Evolutionary conservation across 2,888 invertebrate genomes (phyloP).

Genomic region (Melinaea menophilus): DNA sequence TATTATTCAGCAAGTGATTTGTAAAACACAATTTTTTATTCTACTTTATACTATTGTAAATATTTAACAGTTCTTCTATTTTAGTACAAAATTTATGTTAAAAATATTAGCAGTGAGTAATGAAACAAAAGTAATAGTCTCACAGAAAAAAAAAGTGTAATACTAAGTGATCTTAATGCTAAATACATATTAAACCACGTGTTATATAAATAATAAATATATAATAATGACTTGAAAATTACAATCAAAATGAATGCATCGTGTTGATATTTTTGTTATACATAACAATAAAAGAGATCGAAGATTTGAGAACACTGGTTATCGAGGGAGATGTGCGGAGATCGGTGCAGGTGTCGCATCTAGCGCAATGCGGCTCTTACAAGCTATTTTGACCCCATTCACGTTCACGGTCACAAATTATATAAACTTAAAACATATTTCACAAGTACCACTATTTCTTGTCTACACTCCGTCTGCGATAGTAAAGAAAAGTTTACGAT

Average conservation of each 20-base stretch:
- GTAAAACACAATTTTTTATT: not conserved
- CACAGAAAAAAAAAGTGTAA: too few species aligned
- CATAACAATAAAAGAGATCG: not conserved
- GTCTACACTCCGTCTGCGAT: slow-evolving; percentile 7
- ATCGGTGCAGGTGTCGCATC: slow-evolving; percentile 62
- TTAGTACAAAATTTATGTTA: too few species aligned
- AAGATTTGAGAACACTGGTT: slow-evolving; percentile 9
- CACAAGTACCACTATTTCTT: slow-evolving; percentile 2
- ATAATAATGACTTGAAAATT: too few species aligned
- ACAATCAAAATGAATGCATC: too few species aligned
- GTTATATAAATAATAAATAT: too few species aligned
- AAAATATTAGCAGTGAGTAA: too few species aligned
- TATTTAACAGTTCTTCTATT: too few species aligned
- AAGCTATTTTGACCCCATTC: slow-evolving; percentile 63
- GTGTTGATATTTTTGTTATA: too few species aligned
- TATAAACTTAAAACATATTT: slow-evolving; percentile 22
- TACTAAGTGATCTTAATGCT: too few species aligned
- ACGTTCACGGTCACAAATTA: slow-evolving; percentile 49
- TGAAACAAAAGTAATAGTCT: too few species aligned
- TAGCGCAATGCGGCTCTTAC: slow-evolving; percentile 68
- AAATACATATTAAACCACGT: too few species aligned
- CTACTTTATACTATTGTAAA: too few species aligned
- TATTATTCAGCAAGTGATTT: slow-evolving; percentile 23
- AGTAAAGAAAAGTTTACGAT: slow-evolving; percentile 9
- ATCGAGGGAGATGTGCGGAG: slow-evolving; percentile 21